phyloP scores from a whole-genome alignment of 2,888 invertebrate species.

The Gnatocerus cornutus region DNA sequence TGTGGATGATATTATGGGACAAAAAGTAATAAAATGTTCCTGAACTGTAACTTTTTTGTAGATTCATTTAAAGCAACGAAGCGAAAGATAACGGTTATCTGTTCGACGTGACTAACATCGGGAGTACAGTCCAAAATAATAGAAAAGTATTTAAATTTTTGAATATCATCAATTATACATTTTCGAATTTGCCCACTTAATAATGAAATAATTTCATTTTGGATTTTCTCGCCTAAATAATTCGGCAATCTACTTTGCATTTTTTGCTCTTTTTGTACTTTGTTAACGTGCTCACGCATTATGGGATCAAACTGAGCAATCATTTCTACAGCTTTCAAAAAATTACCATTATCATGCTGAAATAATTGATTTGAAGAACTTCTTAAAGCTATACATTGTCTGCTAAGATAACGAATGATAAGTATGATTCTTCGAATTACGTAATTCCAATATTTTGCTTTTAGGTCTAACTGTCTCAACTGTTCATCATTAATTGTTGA shows the following conservation, averaged over 20 bases:
- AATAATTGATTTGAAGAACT: background rate
- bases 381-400: conserved; percentile 21
- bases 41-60: conserved; percentile 40
- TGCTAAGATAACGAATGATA: conserved; percentile 22
- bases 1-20: conserved; percentile 1
- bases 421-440: conserved; percentile 2
- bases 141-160: conserved; percentile 55
- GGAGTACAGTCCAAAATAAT: conserved; percentile 58
- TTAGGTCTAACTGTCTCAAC: too few relatives aligned
- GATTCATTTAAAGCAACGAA: conserved; percentile 52
- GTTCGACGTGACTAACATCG: conserved; percentile 56
- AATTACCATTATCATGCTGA: conserved; percentile 15
- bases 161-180: conserved; percentile 44
- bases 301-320: conserved; percentile 5
- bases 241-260: background rate
- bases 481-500: too few relatives aligned
- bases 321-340: conserved; percentile 21
- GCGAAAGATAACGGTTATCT: conserved; percentile 56
- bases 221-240: conserved; percentile 34
- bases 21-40: conserved; percentile 13
- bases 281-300: too few relatives aligned
- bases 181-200: conserved; percentile 48
- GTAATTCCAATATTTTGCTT: too few relatives aligned
- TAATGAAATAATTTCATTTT: conserved; percentile 49
- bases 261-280: conserved; percentile 4